phyloP scores from a whole-genome alignment of 2,888 invertebrate species.

The Netelia virgata region DNA sequence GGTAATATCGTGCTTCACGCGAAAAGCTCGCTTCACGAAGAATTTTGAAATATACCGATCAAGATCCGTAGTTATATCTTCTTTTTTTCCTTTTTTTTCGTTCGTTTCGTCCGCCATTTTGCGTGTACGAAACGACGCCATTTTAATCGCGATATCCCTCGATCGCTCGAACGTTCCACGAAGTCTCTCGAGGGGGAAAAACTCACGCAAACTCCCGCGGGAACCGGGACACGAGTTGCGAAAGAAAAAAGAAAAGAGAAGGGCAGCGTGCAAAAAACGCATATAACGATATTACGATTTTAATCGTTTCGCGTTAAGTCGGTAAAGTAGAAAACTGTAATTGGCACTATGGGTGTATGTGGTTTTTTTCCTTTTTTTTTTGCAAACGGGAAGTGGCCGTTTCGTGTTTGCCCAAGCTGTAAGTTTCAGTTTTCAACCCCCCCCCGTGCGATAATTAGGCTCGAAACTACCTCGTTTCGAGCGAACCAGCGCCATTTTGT shows the following conservation, averaged over 20 bases:
- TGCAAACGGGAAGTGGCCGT: too few relatives aligned
- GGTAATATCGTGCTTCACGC: background rate
- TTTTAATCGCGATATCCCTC: background rate
- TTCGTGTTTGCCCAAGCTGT: too few relatives aligned
- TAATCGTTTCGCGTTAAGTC: conserved; percentile 44
- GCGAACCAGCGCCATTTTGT: too few relatives aligned
- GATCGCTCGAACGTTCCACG: background rate
- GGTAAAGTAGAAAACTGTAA: conserved; percentile 16
- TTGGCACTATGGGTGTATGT: background rate
- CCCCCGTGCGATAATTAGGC: too few relatives aligned
- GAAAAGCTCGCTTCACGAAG: background rate
- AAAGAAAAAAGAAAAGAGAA: background rate
- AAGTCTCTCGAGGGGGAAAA: background rate
- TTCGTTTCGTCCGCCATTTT: too few relatives aligned
- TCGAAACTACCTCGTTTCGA: too few relatives aligned
- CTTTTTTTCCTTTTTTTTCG: too few relatives aligned
- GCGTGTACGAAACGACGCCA: too few relatives aligned
- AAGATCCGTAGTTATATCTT: too few relatives aligned
- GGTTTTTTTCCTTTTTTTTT: background rate
- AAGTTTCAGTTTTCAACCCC: too few relatives aligned
- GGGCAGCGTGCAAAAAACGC: background rate
- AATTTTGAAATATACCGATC: too few relatives aligned
- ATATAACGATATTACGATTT: conserved; percentile 29
- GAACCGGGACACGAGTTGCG: background rate
- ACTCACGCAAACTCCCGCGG: conserved; percentile 29